phyloP scores from a whole-genome alignment of 2,888 invertebrate species.

The Calameuta idolon region DNA sequence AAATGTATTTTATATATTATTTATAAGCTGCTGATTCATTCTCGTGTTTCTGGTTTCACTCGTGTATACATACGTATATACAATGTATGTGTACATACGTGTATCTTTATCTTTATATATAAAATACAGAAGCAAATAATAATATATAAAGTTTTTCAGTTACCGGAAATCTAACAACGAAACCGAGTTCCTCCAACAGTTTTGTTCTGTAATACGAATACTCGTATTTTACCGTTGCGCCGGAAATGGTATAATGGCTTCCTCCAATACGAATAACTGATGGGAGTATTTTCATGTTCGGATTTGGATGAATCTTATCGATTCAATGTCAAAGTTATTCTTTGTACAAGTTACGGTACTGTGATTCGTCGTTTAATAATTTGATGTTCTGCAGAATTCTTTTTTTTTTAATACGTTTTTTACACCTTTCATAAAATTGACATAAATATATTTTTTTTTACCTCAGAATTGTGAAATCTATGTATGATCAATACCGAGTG shows the following conservation, averaged over 20 bases:
- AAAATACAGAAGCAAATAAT: too few relatives aligned
- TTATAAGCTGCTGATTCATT: conserved; percentile 24
- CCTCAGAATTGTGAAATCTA: too few relatives aligned
- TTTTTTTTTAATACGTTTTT: too few relatives aligned
- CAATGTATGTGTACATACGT: too few relatives aligned
- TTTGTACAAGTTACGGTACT: neutral
- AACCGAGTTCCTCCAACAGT: neutral
- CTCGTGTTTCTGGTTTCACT: neutral
- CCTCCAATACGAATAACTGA: neutral
- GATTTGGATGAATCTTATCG: neutral
- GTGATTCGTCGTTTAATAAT: neutral
- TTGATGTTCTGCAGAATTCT: too few relatives aligned
- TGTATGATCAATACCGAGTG: too few relatives aligned
- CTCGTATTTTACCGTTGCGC: neutral
- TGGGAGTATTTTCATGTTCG: neutral
- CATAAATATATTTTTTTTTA: too few relatives aligned
- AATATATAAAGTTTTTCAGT: too few relatives aligned
- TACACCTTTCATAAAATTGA: too few relatives aligned
- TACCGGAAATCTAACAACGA: neutral
- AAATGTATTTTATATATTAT: conserved; percentile 18
- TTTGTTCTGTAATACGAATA: neutral
- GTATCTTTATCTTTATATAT: too few relatives aligned
- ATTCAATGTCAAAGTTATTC: neutral
- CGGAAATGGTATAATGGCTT: neutral
- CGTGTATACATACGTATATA: too few relatives aligned